Conservation (phyloP, 2,113 vertebrate genomes). For the Malurus elegans region DNA sequence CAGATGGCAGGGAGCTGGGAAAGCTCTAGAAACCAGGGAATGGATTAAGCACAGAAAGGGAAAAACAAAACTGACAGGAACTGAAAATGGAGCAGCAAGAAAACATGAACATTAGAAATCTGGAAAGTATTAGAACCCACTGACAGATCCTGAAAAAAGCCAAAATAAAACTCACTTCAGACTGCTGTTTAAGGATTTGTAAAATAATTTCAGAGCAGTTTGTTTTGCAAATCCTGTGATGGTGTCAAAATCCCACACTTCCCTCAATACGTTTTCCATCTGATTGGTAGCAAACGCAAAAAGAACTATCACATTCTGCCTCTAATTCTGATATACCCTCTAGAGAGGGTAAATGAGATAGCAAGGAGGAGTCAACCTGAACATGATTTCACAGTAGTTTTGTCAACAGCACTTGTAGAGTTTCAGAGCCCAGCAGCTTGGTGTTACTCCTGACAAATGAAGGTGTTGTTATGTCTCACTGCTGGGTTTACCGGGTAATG, state of each 20-base stretch:
- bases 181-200: constrained; percentile 30
- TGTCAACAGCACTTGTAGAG: not conserved
- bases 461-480: not conserved
- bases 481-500: not conserved
- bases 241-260: not conserved
- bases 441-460: not conserved
- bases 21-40: not conserved
- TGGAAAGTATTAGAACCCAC: constrained; percentile 36
- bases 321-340: not conserved
- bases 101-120: constrained; percentile 46
- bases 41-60: not conserved
- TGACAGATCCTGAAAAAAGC: not conserved
- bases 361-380: not conserved
- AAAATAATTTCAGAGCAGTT: constrained; percentile 45
- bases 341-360: not conserved
- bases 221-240: constrained; percentile 27
- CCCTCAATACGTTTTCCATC: constrained; percentile 4
- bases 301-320: not conserved
- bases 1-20: not conserved
- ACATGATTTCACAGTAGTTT: not conserved
- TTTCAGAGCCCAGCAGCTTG: not conserved
- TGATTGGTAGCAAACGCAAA: not conserved
- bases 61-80: not conserved
- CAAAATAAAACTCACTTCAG: constrained; percentile 32
- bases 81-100: constrained; percentile 12